Evolutionary conservation across 1,140 invertebrate genomes (phyloP).

Genomic region (Camponotus floridanus): DNA sequence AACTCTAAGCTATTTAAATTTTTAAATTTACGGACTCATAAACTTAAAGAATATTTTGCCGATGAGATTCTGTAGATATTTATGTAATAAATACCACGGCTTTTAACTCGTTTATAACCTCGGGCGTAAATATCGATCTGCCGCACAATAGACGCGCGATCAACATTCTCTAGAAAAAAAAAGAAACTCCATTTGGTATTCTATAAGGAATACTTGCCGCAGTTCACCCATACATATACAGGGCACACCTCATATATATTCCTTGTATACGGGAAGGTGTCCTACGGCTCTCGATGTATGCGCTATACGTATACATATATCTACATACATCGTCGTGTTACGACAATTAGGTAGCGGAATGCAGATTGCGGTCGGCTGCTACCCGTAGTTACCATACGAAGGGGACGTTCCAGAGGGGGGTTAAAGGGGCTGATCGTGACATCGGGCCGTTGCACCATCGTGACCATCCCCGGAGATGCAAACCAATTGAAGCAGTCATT

Average conservation of each 20-base stretch:
- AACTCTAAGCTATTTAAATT: not conserved
- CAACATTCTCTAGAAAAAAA: constrained; percentile 53
- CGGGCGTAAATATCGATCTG: constrained; percentile 40
- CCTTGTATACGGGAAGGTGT: constrained; percentile 46
- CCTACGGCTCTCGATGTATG: constrained; percentile 43
- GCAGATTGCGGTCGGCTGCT: constrained; percentile 81
- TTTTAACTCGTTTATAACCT: constrained; percentile 26
- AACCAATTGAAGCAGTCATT: constrained; percentile 78
- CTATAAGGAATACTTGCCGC: constrained; percentile 57
- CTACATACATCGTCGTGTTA: constrained; percentile 77
- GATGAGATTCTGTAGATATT: not conserved
- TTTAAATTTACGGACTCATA: constrained; percentile 21
- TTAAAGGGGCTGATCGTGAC: constrained; percentile 74
- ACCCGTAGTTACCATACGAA: constrained; percentile 81
- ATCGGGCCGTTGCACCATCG: constrained; percentile 69
- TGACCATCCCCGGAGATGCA: constrained; percentile 73
- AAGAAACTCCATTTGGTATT: constrained; percentile 43
- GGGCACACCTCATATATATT: constrained; percentile 3
- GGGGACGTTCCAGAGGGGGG: constrained; percentile 56
- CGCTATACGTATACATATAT: constrained; percentile 68
- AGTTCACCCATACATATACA: constrained; percentile 30
- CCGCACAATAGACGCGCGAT: constrained; percentile 48
- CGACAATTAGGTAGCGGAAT: constrained; percentile 83
- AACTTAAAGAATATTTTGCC: not conserved
- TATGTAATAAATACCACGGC: constrained; percentile 38